Conservation (phyloP, 1,140 invertebrate genomes). For the Amyelois transitella region DNA sequence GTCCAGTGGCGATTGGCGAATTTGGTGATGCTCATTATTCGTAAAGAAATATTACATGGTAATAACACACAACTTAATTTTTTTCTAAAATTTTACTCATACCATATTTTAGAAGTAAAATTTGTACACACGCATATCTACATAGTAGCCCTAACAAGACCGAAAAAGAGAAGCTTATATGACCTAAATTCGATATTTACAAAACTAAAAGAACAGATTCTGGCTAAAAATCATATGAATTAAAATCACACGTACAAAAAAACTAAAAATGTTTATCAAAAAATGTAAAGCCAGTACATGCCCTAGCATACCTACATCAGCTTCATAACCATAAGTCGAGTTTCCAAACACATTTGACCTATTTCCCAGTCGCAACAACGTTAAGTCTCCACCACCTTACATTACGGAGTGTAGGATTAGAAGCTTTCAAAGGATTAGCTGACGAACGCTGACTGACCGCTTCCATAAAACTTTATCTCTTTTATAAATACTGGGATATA, state of each 20-base stretch:
- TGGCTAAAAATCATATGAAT: too few relatives aligned
- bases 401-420: not conserved
- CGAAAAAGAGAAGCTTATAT: too few relatives aligned
- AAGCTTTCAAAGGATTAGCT: not conserved
- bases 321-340: not conserved
- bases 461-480: not conserved
- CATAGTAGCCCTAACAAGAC: too few relatives aligned
- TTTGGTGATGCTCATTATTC: not conserved
- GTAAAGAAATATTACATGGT: too few relatives aligned
- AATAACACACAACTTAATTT: too few relatives aligned
- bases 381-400: not conserved
- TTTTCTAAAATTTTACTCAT: too few relatives aligned
- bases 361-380: not conserved
- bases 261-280: too few relatives aligned
- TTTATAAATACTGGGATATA: not conserved
- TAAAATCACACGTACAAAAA: too few relatives aligned
- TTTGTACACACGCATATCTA: too few relatives aligned
- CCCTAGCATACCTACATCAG: not conserved
- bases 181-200: too few relatives aligned
- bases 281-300: not conserved
- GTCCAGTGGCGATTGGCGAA: conserved; percentile 3
- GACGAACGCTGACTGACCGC: not conserved
- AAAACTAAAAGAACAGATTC: too few relatives aligned
- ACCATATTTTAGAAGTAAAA: too few relatives aligned
- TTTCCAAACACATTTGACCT: not conserved